Evolutionary conservation across 2,113 vertebrate genomes (phyloP).

Genomic region (Budorcas taxicolor): DNA sequence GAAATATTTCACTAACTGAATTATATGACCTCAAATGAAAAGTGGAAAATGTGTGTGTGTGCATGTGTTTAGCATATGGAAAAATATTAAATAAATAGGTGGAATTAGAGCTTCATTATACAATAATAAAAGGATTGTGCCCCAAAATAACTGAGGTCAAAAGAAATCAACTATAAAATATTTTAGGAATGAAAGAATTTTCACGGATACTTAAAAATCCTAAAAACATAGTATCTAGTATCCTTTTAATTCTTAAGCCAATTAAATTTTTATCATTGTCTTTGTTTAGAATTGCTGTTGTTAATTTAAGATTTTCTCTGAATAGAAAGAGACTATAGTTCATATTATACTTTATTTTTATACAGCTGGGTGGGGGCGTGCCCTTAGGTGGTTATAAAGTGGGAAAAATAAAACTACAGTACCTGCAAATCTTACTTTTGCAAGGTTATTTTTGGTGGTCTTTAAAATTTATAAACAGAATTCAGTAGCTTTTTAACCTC

Average conservation of each 20-base stretch:
- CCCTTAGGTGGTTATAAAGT: neutral
- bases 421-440: neutral
- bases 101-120: neutral
- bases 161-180: neutral
- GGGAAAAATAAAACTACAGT: neutral
- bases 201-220: neutral
- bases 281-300: neutral
- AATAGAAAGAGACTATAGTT: neutral
- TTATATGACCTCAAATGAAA: neutral
- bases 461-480: conserved; percentile 26
- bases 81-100: neutral
- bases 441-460: neutral
- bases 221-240: neutral
- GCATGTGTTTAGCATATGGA: neutral
- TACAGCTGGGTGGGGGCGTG: neutral
- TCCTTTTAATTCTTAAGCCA: conserved; percentile 20
- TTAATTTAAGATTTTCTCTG: conserved; percentile 9
- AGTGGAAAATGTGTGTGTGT: neutral
- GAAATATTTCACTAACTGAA: conserved; percentile 50
- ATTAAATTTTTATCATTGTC: neutral
- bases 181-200: conserved; percentile 18
- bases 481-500: neutral
- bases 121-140: neutral
- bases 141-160: neutral
- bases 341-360: neutral